Conservation (phyloP, 2,797 vertebrate genomes). For the Urophycis tenuis region DNA sequence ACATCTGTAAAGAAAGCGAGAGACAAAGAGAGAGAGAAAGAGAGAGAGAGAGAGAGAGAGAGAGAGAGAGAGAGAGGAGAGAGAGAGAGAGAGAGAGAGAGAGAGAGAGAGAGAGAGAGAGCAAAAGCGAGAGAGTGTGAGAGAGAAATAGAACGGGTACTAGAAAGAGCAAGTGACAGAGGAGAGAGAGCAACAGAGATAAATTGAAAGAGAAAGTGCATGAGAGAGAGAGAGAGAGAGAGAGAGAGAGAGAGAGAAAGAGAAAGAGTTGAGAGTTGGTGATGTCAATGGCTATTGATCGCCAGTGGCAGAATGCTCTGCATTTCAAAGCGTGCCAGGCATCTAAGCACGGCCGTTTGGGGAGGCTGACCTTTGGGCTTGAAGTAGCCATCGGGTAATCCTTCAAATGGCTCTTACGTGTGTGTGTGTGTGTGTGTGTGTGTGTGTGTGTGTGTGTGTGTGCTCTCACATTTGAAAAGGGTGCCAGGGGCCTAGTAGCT, state of each 20-base stretch:
- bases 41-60: neutral
- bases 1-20: neutral
- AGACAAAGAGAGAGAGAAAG: neutral
- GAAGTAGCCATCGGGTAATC: slow-evolving; percentile 57
- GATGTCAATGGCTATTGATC: slow-evolving; percentile 66
- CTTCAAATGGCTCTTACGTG: slow-evolving; percentile 66
- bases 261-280: slow-evolving; percentile 26
- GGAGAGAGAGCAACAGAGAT: neutral
- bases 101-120: neutral
- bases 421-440: slow-evolving; percentile 23
- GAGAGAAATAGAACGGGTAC: neutral
- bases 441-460: neutral
- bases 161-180: neutral
- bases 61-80: neutral
- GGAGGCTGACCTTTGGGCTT: slow-evolving; percentile 66
- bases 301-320: slow-evolving; percentile 37
- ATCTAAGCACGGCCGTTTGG: slow-evolving; percentile 55
- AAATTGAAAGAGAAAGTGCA: neutral
- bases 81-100: neutral
- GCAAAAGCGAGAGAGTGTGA: too few relatives aligned
- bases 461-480: slow-evolving; percentile 65
- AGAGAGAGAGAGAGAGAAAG: neutral
- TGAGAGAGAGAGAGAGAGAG: neutral
- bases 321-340: slow-evolving; percentile 63
- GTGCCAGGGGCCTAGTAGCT: slow-evolving; percentile 41